Evolutionary conservation across 1,140 invertebrate species (phyloP).

Genomic region (Chlorops oryzae): DNA sequence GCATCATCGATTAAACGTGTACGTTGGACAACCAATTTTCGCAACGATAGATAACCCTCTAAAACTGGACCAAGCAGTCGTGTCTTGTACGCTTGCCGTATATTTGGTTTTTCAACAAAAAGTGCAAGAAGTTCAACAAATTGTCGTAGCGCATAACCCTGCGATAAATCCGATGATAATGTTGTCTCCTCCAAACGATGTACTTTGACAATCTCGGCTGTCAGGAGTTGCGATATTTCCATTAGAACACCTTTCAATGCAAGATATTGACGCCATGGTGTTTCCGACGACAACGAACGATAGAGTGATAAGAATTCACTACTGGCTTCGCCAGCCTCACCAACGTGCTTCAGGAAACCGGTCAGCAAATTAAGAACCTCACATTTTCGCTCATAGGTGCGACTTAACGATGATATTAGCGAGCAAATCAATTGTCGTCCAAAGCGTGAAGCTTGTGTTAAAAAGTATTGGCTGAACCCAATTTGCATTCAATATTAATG

Average conservation of each 20-base stretch:
- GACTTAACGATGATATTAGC: conserved; percentile 75
- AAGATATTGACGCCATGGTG: conserved; percentile 89
- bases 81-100: conserved; percentile 85
- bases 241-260: conserved; percentile 79
- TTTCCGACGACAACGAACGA: conserved; percentile 73
- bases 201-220: conserved; percentile 78
- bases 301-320: conserved; percentile 87
- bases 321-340: conserved; percentile 79
- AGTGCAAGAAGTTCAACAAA: conserved; percentile 80
- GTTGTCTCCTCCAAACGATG: conserved; percentile 84
- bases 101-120: conserved; percentile 73
- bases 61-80: conserved; percentile 81
- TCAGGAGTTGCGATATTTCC: conserved; percentile 78
- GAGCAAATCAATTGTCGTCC: conserved; percentile 84
- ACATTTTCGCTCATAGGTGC: conserved; percentile 42
- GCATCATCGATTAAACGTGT: conserved; percentile 94
- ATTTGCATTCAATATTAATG: conserved; percentile 50
- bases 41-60: conserved; percentile 87
- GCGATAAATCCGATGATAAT: conserved; percentile 85
- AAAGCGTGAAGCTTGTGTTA: conserved; percentile 80
- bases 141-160: conserved; percentile 84
- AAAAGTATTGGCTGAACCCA: conserved; percentile 89
- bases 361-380: conserved; percentile 81
- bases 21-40: conserved; percentile 87
- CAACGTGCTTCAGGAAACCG: conserved; percentile 78